Evolutionary conservation across 2,888 invertebrate genomes (phyloP), one percentile per base, ranked within the genome.

Genomic region (Clusia tigrina): DNA sequence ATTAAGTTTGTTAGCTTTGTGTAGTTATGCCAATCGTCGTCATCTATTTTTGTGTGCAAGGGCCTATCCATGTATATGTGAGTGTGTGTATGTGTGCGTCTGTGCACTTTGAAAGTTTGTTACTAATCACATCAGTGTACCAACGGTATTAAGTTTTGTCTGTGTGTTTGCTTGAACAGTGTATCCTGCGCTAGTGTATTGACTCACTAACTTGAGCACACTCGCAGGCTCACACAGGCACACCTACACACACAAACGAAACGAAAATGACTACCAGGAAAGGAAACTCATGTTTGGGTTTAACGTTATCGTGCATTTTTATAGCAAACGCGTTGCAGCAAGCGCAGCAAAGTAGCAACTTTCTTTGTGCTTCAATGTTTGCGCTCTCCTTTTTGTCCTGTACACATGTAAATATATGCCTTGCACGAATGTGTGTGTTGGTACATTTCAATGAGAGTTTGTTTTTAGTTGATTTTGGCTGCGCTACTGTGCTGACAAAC

Each of bases 91-190:
- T 12, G 42, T 67, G 67, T 67, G 72, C 71, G 15, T 51, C 5
- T 76, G 72, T 73, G 70, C 69, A 60, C 72, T 70, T 64, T 67
- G 66, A 69, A 73, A 73, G 69, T 76, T 76, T 74, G 72, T 71
- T 73, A 73, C 74, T 78, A 78, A 78, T 78, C 75, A 78, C 74
- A 76, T 76, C 71, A 74, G 71, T 64, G 69, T 66, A 67, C n/a
- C n/a, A n/a, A n/a, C 62, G 53, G 62, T 64, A 67, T 58, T 69
- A 69, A 62, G 69, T 73, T 74, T 73, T 63, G 61, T 64, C 42
- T 48, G 3, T 54, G 25, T 54, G 32, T 54, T 25, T 25, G n/a
- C 25, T 6, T 12, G 15, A 25, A 25, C 23, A 25, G 25, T 20
- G n/a, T 52, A 52, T 17, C 12, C 17, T 54, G 24, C 25, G 5